Evolutionary conservation across 2,888 invertebrate genomes (phyloP), one percentile per base, ranked within the genome.

Genomic region (Cataglyphis cursor): DNA sequence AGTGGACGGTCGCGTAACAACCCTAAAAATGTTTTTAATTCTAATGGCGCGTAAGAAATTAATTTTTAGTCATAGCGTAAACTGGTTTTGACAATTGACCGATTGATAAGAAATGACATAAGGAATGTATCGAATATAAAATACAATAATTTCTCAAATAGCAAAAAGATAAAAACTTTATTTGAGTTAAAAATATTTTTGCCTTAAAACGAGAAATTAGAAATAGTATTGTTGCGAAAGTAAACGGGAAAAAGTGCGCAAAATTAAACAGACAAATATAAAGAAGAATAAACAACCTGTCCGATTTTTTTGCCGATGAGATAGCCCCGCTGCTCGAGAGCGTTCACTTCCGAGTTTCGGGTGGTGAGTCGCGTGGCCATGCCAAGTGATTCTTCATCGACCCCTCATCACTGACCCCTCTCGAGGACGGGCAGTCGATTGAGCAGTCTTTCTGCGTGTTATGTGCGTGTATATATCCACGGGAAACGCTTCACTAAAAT

Each of bases 1-100:
- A 96, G 92, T 98, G 98, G 48, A 99, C 99, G 74, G 98, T 98
- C 86, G 98, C 98, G 95, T 98, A 98, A 31, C 98, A 98, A 85
- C 98, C 98, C 96, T 98, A 80, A 82, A 61, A 80, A 28, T 12
- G 38, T 65, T n/a, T 18, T 51, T 38, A 28, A 51, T 62, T 12
- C 6, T n/a, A n/a, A 8, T 48, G 6, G 0, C 9, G 8, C 5
- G 10, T 51, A 24, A 41, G 15, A 31, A 15, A 18, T 18, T 21
- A 35, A 64, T 62, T 21, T 48, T 8, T 35, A 6, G 8, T 35
- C 15, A 1, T n/a, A 6, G 6, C 18, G 0, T 73, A 44, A 15
- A 44, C 44, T 44, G 18, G 1, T 44, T 44, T 10, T 62, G 2
- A 41, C 35, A 35, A 31, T 21, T 12, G 12, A 12, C 6, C 35